Base-by-base conservation (phyloP, 2,888 invertebrate genomes). In the Lepidochrysops patricia region DNA sequence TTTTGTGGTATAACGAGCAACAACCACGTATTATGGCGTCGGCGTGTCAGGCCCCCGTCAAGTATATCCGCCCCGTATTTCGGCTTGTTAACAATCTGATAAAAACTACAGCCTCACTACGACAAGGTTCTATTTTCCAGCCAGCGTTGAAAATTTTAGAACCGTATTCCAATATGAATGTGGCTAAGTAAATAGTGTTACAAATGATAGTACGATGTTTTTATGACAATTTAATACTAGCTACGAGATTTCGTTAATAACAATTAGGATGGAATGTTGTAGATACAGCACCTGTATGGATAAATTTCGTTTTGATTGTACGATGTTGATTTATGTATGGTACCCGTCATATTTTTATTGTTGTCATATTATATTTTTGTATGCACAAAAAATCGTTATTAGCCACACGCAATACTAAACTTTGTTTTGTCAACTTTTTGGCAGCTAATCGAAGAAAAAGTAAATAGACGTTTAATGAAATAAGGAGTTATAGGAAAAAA, bases 11-110 rank as follows among this genome's bases (percentile, higher is more conserved):
- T 84, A 86, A 87, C 84, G 80, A 86, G 81, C 74, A 72, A 73
- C 74, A 74, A 79, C 86, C 84, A 68, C 67, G 62, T 65, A 80
- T 88, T 87, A 88, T 75, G 70, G 77, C 86, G 83, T 89, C 86
- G 84, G 78, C 72, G 66, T 80, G 86, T 86, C 88, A 86, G 74
- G 77, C 85, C 84, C 77, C 80, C 80, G 82, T 88, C 86, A 88
- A 74, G 69, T 75, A 72, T 67, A 86, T 87, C 85, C 88, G 86
- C 84, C 83, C 81, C 75, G 75, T 74, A 80, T 77, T 73, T 78
- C 73, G 71, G 75, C 71, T 70, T 73, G 80, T 73, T 80, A 84
- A 62, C 57, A 62, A 60, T 64, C 57, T 63, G 43, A 64, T 64
- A 61, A 62, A 63, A 63, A 59, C 61, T 64, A 65, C 57, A 61